These are phyloP conservation scores for Lochmaea capreae DNA, from an alignment of 2,888 invertebrate species.

Conservation along the genomic window DNA sequence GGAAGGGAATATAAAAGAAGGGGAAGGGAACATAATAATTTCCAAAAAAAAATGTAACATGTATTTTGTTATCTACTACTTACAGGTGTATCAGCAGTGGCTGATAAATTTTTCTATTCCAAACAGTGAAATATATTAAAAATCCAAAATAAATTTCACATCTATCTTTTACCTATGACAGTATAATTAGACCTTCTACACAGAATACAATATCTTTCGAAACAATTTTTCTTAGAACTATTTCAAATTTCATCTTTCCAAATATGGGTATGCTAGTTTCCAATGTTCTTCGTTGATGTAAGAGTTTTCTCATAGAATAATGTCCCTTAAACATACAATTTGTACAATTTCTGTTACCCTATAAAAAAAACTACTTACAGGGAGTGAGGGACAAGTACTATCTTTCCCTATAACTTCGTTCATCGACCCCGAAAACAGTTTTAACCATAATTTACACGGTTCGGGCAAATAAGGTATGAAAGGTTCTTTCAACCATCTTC, in stretches of 20 bases:
- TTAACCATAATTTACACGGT: neutral
- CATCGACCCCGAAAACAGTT: neutral
- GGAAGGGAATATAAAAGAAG: too few relatives aligned
- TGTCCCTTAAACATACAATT: neutral
- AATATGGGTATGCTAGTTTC: neutral
- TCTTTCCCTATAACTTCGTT: neutral
- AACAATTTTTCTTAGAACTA: neutral
- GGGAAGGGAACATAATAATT: too few relatives aligned
- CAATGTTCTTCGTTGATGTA: neutral
- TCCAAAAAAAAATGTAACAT: too few relatives aligned
- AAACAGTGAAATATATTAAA: too few relatives aligned
- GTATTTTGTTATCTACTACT: too few relatives aligned
- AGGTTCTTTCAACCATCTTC: neutral
- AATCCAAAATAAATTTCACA: too few relatives aligned
- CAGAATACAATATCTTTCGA: neutral
- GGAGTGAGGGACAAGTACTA: neutral
- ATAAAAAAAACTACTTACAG: neutral
- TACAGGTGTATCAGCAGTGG: too few relatives aligned
- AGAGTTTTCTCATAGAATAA: neutral
- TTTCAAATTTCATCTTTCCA: neutral
- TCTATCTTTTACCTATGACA: too few relatives aligned
- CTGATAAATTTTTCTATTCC: too few relatives aligned
- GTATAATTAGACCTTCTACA: neutral
- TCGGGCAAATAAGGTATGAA: neutral
- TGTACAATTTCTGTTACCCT: too few relatives aligned